Evolutionary conservation across 23 tunicate species (phyloP).

Genomic region (Styela clava): DNA sequence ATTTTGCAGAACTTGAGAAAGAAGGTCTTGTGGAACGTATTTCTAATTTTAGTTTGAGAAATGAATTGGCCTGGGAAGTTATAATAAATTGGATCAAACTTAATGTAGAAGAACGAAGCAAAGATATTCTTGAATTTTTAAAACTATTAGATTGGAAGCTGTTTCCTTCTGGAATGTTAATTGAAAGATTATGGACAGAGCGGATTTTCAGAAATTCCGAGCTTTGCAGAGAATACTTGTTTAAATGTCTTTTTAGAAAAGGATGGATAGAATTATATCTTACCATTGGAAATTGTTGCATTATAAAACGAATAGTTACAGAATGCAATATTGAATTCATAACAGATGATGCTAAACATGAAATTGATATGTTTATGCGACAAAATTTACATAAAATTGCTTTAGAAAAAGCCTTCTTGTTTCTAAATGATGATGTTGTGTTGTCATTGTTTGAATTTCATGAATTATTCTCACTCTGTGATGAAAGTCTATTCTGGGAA

Average conservation of each 20-base stretch:
- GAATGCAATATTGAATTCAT: not conserved
- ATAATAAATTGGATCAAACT: not conserved
- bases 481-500: not conserved
- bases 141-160: not conserved
- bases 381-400: not conserved
- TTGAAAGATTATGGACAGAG: not conserved
- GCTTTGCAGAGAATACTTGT: not conserved
- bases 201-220: not conserved
- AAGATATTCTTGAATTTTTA: not conserved
- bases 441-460: not conserved
- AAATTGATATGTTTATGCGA: not conserved
- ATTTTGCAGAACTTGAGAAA: not conserved
- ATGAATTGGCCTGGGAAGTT: not conserved
- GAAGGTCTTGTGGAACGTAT: not conserved
- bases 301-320: not conserved
- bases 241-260: not conserved
- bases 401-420: not conserved
- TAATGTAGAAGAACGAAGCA: not conserved
- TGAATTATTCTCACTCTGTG: not conserved
- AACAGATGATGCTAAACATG: not conserved
- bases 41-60: not conserved
- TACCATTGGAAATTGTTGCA: too few relatives aligned
- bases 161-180: not conserved
- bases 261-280: too few relatives aligned
- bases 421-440: not conserved